Evolutionary conservation across 2,888 invertebrate genomes (phyloP).

Genomic region (Eupithecia subfuscata): DNA sequence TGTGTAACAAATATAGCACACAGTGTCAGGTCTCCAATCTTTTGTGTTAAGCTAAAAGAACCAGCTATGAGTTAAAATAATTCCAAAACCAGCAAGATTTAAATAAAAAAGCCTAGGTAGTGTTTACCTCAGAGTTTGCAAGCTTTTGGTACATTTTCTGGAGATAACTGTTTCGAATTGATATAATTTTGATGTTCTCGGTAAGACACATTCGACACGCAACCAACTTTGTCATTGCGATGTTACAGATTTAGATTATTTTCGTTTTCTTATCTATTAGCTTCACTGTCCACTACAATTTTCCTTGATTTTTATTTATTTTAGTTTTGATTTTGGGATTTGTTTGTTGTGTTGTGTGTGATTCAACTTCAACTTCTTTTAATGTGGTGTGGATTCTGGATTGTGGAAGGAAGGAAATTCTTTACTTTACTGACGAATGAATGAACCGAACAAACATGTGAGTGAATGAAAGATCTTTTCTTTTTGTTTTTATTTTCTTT

Average conservation of each 20-base stretch:
- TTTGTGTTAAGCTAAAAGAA: constrained; percentile 21
- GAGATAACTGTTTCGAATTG: constrained; percentile 26
- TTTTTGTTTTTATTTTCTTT: background rate
- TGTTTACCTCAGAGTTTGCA: constrained; percentile 25
- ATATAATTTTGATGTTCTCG: constrained; percentile 24
- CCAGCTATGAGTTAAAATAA: background rate
- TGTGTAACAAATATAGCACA: constrained; percentile 27
- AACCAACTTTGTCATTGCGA: constrained; percentile 40
- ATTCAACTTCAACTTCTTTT: too few relatives aligned
- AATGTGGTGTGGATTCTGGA: too few relatives aligned
- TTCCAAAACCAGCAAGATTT: background rate
- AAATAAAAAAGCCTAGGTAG: background rate
- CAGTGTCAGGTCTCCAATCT: constrained; percentile 25
- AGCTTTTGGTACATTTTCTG: constrained; percentile 30
- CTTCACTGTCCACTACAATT: background rate
- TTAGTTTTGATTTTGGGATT: background rate
- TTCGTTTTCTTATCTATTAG: background rate
- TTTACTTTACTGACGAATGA: too few relatives aligned
- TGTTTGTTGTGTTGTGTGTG: background rate
- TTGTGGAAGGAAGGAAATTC: too few relatives aligned
- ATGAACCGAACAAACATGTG: background rate
- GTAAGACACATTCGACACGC: constrained; percentile 32
- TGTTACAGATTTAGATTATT: background rate
- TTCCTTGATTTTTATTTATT: background rate
- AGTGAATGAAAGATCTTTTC: background rate